phyloP scores from a whole-genome alignment of 2,888 invertebrate species.

The Bombylius discolor region DNA sequence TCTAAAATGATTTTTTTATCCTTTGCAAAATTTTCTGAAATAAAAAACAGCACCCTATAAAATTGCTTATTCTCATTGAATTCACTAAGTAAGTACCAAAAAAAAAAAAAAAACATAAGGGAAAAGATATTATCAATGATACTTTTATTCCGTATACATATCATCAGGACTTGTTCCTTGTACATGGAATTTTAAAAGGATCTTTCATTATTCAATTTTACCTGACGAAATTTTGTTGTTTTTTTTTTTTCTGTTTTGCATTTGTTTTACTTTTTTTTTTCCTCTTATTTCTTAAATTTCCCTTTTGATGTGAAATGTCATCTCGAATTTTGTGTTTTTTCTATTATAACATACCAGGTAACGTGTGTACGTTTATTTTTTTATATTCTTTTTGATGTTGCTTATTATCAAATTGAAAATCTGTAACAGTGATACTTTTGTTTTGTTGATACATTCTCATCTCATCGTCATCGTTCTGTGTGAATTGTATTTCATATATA shows the following conservation, averaged over 20 bases:
- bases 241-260: background rate
- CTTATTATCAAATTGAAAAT: background rate
- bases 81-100: background rate
- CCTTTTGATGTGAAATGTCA: background rate
- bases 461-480: no score
- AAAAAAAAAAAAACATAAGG: background rate
- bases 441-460: background rate
- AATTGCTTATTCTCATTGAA: no score
- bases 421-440: background rate
- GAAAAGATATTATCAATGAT: background rate
- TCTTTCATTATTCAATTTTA: background rate
- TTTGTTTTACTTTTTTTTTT: background rate
- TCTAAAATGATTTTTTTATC: no score
- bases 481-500: no score
- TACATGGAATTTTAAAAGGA: background rate
- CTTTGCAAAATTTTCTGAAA: no score
- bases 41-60: no score
- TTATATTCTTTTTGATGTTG: no score
- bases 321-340: background rate
- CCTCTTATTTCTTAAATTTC: background rate
- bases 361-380: no score
- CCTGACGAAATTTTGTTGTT: background rate
- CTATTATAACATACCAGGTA: no score
- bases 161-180: background rate
- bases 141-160: background rate